These are phyloP conservation scores for Elegia similella DNA, from an alignment of 2,888 invertebrate genomes.

Conservation along the genomic window DNA sequence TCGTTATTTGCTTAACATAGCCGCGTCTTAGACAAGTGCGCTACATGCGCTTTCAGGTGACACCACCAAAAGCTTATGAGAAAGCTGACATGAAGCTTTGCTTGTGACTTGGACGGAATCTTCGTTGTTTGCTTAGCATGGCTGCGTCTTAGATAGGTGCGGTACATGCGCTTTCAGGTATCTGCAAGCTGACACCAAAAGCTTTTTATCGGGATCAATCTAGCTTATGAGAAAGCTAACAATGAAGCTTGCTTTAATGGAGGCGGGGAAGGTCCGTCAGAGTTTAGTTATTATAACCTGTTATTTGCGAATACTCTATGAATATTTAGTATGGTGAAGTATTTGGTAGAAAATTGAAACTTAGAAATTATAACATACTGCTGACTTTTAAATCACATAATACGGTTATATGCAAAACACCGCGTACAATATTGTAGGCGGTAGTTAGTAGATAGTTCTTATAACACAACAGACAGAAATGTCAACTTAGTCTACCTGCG, in stretches of 20 bases:
- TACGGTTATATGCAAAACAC: no score
- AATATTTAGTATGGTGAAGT: no score
- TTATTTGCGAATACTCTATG: background rate
- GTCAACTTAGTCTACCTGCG: no score
- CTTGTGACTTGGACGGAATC: slow-evolving; percentile 36
- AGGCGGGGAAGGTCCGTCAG: slow-evolving; percentile 26
- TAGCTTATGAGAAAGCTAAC: slow-evolving; percentile 74
- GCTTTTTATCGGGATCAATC: slow-evolving; percentile 76
- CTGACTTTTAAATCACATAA: no score
- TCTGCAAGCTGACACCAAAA: slow-evolving; percentile 77
- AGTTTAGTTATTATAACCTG: background rate
- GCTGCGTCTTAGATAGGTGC: slow-evolving; percentile 75
- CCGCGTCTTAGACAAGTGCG: slow-evolving; percentile 20
- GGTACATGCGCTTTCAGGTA: slow-evolving; percentile 78
- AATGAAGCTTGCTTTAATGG: slow-evolving; percentile 46
- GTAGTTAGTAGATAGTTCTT: no score
- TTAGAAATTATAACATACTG: no score
- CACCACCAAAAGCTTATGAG: no score
- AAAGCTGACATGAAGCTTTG: background rate
- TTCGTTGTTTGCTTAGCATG: slow-evolving; percentile 69
- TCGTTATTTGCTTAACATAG: no score
- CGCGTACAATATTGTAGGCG: no score
- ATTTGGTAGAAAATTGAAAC: no score
- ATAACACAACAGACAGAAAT: no score
- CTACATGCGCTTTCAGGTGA: no score